Evolutionary conservation across 2,888 invertebrate species (phyloP).

Genomic region (Drosophila paranaensis): DNA sequence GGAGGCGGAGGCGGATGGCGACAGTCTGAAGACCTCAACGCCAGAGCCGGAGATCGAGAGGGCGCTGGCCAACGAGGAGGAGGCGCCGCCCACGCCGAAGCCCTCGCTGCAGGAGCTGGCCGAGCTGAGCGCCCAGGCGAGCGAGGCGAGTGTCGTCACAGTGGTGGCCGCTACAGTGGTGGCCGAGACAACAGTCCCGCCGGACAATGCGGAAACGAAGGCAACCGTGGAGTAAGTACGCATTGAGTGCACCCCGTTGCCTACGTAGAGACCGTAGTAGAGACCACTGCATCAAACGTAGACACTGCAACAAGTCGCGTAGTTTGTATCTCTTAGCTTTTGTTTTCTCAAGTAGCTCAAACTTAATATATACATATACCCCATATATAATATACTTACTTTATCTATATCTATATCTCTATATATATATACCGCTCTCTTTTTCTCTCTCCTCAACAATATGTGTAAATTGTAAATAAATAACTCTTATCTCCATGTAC

Average conservation of each 20-base stretch:
- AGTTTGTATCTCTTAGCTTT: conserved; percentile 50
- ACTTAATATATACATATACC: conserved; percentile 14
- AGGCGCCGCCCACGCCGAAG: conserved; percentile 82
- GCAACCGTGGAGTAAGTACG: conserved; percentile 69
- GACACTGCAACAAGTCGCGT: conserved; percentile 43
- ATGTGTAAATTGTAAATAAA: conserved; percentile 74
- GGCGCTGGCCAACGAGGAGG: conserved; percentile 77
- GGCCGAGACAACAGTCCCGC: conserved; percentile 13
- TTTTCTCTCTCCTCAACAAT: conserved; percentile 44
- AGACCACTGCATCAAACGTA: conserved; percentile 52
- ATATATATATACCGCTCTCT: conserved; percentile 52
- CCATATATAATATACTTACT: conserved; percentile 29
- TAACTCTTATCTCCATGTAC: conserved; percentile 63
- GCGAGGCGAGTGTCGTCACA: conserved; percentile 17
- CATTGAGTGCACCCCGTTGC: conserved; percentile 54
- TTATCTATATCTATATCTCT: conserved; percentile 23
- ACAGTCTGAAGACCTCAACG: conserved; percentile 83
- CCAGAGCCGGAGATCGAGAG: conserved; percentile 84
- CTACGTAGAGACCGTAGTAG: conserved; percentile 60
- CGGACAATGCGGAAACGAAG: conserved; percentile 1
- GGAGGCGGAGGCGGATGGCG: conserved; percentile 74
- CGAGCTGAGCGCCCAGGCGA: conserved; percentile 58
- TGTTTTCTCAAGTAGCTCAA: conserved; percentile 40
- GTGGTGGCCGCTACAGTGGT: conserved; percentile 22
- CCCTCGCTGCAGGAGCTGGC: conserved; percentile 82